Conservation (phyloP, 2,888 invertebrate species). For the Aphidoletes aphidimyza region DNA sequence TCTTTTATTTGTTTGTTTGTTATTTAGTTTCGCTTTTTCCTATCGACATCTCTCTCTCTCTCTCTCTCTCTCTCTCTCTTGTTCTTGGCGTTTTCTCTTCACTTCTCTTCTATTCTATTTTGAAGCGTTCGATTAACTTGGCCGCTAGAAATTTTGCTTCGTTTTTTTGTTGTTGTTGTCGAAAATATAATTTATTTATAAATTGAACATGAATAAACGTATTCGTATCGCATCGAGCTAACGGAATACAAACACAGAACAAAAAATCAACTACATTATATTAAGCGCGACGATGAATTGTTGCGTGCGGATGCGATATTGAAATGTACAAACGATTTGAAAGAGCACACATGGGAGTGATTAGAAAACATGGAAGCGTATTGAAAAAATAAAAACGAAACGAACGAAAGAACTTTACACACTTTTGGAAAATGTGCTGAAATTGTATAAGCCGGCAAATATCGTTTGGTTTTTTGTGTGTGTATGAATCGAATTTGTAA, state of each 20-base stretch:
- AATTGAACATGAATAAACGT: conserved; percentile 32
- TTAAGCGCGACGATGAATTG: too few species aligned
- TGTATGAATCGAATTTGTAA: too few species aligned
- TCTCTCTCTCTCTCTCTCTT: neutral
- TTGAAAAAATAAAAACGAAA: neutral
- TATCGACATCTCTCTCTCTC: neutral
- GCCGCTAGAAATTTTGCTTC: neutral
- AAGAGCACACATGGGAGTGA: conserved; percentile 17
- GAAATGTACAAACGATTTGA: neutral
- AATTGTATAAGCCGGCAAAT: too few species aligned
- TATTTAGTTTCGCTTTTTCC: neutral
- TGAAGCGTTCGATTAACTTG: neutral
- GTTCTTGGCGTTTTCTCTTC: neutral
- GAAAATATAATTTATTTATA: conserved; percentile 48
- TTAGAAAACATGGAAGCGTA: conserved; percentile 15
- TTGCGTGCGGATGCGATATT: conserved; percentile 8
- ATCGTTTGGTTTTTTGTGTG: too few species aligned
- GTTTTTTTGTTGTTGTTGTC: too few species aligned
- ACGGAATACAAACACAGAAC: neutral
- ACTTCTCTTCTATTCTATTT: neutral
- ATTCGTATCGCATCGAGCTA: neutral
- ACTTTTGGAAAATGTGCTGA: too few species aligned
- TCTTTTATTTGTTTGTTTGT: neutral
- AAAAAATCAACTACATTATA: too few species aligned
- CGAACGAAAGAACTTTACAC: too few species aligned